Conservation (phyloP, 2,888 invertebrate species). For the Mimumesa dahlbomi region DNA sequence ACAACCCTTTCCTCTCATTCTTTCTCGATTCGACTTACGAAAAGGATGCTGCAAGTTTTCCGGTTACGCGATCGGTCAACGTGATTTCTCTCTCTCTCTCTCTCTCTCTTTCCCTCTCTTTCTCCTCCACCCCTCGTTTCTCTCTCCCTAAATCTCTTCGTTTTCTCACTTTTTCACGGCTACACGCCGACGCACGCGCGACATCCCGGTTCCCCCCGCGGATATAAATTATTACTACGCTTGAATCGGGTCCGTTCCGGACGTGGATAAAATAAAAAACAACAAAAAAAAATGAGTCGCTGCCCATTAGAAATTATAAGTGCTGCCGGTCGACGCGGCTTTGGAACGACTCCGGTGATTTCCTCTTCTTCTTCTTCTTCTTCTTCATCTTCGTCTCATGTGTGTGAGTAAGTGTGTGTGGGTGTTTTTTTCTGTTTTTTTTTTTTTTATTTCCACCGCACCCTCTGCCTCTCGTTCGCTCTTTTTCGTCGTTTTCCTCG, state of each 20-base stretch:
- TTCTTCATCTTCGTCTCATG: slow-evolving; percentile 38
- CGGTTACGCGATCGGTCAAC: not conserved
- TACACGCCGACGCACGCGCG: slow-evolving; percentile 50
- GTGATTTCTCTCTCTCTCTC: not conserved
- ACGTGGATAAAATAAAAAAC: slow-evolving; percentile 37
- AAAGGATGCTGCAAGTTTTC: not conserved
- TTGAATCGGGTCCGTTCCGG: slow-evolving; percentile 29
- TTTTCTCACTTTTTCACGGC: slow-evolving; percentile 54
- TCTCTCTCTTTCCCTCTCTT: too few species aligned
- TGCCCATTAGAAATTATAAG: slow-evolving; percentile 67
- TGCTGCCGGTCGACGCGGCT: slow-evolving; percentile 47
- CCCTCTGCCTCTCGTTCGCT: slow-evolving; percentile 1
- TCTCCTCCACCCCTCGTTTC: too few species aligned
- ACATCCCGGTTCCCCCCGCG: slow-evolving; percentile 44
- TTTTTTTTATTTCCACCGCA: slow-evolving; percentile 4
- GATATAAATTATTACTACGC: slow-evolving; percentile 56
- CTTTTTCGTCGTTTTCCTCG: slow-evolving; percentile 39
- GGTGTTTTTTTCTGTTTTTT: not conserved
- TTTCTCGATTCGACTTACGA: not conserved
- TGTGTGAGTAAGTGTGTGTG: too few species aligned
- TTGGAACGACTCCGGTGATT: slow-evolving; percentile 30
- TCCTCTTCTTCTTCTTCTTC: slow-evolving; percentile 36
- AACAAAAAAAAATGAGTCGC: slow-evolving; percentile 42
- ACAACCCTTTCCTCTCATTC: too few species aligned
- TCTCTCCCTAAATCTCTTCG: slow-evolving; percentile 5